phyloP scores from a whole-genome alignment of 2,888 invertebrate species.

The Cordylochernes scorpioides region DNA sequence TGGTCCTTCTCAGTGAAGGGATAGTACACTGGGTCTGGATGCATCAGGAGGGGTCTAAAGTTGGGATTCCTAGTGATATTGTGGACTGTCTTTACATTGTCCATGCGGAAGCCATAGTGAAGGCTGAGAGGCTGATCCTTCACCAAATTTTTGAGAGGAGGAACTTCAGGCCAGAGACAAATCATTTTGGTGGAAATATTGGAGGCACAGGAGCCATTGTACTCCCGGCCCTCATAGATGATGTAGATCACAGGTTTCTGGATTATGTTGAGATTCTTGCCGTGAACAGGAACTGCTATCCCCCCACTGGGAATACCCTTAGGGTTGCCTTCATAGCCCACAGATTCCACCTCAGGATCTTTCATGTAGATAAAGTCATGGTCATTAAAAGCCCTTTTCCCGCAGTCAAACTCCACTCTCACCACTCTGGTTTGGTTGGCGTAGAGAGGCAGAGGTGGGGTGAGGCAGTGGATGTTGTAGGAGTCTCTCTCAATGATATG shows the following conservation, averaged over 20 bases:
- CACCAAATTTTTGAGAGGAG: constrained; percentile 28
- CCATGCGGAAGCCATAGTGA: constrained; percentile 85
- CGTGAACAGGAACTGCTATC: constrained; percentile 60
- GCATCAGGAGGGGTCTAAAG: constrained; percentile 49
- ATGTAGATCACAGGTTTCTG: constrained; percentile 83
- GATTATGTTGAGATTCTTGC: constrained; percentile 62
- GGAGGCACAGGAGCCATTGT: constrained; percentile 38
- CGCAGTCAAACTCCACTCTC: constrained; percentile 55
- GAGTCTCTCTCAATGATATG: constrained; percentile 35
- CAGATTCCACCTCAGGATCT: constrained; percentile 58
- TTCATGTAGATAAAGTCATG: constrained; percentile 51
- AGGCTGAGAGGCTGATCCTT: constrained; percentile 45
- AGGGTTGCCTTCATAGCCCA: constrained; percentile 32
- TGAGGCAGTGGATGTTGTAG: no score
- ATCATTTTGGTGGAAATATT: constrained; percentile 49
- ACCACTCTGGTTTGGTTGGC: constrained; percentile 30
- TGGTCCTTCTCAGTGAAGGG: constrained; percentile 61
- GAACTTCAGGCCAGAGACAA: constrained; percentile 55
- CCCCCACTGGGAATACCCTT: constrained; percentile 74
- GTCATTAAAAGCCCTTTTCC: constrained; percentile 21
- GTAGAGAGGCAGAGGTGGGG: constrained; percentile 16
- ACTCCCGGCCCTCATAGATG: constrained; percentile 53
- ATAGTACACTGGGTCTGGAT: constrained; percentile 69
- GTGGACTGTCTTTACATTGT: constrained; percentile 53
- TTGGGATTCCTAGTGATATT: constrained; percentile 38